Evolutionary conservation across 2,797 vertebrate genomes (phyloP), one percentile per base, ranked within the genome.

Genomic region (Eulemur albifrons): DNA sequence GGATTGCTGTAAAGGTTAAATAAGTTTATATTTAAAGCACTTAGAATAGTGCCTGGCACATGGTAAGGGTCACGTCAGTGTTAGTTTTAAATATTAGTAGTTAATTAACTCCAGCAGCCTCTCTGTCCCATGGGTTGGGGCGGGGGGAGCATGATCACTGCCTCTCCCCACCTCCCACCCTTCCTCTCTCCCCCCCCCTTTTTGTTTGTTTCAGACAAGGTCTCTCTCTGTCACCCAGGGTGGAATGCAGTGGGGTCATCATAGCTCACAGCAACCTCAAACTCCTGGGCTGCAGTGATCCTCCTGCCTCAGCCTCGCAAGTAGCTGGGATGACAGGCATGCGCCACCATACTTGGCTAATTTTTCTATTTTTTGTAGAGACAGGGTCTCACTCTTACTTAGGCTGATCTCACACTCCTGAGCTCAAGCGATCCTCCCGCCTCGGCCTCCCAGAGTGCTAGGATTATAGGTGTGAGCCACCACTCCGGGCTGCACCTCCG

Each of bases 141-240:
- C 43, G 2, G 2, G 23, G 4, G 14, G 30, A 35, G 4, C 45
- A 61, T 83, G 43, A 82, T n/a, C 40, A 54, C 50, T 27, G 27
- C 20, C 21, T 25, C 4, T 13, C 23, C 32, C 45, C 8, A 3
- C 32, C 2, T 52, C 45, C 43, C 65, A 45, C 40, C 4, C 4
- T 0, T 18, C 7, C 76, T 0, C 0, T 23, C 7, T 48, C 70
- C 0, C 57, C 52, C 40, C 40, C 1, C 5, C 40, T 40, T 40
- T 52, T 35, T 77, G n/a, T 23, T 77, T 77, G 32, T 35, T 77
- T 77, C 32, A 35, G 20, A 75, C 45, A 7, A 30, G 61, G 30
- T 75, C 5, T 75, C 9, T 3, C 30, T 50, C 30, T n/a, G 30
- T 50, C 30, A 48, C 45, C 40, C 73, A 75, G 73, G 10, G 2